A percentile compares a stretch with the other conserved stretches of the same genome.
Evolutionary conservation across 2,888 invertebrate genomes (phyloP).

Genomic region (Tineola bisselliella): DNA sequence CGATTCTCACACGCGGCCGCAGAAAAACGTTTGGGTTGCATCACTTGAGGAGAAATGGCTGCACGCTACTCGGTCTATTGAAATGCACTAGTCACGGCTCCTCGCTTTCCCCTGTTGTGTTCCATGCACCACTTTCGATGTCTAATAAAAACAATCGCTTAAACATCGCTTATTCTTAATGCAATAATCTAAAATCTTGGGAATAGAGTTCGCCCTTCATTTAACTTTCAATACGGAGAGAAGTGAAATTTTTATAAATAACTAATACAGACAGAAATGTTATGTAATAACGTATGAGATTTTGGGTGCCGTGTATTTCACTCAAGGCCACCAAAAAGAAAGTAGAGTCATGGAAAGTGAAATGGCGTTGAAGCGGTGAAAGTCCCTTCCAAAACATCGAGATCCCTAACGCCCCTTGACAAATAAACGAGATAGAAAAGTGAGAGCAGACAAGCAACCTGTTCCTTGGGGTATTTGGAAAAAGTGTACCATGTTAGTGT

Average conservation of each 20-base stretch:
- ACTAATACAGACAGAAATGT: background rate
- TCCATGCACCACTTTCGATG: slow-evolving; percentile 24
- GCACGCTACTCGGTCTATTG: slow-evolving; percentile 53
- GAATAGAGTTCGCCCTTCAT: background rate
- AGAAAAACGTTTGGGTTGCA: slow-evolving; percentile 59
- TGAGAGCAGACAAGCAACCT: slow-evolving; percentile 53
- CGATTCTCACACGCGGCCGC: slow-evolving; percentile 55
- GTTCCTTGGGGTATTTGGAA: slow-evolving; percentile 26
- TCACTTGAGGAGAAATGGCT: slow-evolving; percentile 62
- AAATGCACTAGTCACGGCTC: slow-evolving; percentile 51
- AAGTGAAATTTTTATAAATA: background rate
- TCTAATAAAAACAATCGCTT: background rate
- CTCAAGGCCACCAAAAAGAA: slow-evolving; percentile 40
- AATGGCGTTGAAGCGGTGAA: slow-evolving; percentile 60
- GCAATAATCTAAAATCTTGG: background rate
- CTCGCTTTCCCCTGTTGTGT: slow-evolving; percentile 52
- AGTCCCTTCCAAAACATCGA: slow-evolving; percentile 48
- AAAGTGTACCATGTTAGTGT: background rate
- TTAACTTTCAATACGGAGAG: background rate
- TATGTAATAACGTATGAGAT: background rate
- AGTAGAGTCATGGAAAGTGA: slow-evolving; percentile 63
- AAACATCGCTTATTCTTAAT: background rate
- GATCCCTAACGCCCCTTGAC: slow-evolving; percentile 46
- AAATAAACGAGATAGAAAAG: slow-evolving; percentile 64
- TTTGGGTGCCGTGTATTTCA: background rate